Percentiles rank a stretch among this genome's conserved stretches.
Conservation (phyloP, 2,113 vertebrate genomes). For the Cyrtonyx montezumae region DNA sequence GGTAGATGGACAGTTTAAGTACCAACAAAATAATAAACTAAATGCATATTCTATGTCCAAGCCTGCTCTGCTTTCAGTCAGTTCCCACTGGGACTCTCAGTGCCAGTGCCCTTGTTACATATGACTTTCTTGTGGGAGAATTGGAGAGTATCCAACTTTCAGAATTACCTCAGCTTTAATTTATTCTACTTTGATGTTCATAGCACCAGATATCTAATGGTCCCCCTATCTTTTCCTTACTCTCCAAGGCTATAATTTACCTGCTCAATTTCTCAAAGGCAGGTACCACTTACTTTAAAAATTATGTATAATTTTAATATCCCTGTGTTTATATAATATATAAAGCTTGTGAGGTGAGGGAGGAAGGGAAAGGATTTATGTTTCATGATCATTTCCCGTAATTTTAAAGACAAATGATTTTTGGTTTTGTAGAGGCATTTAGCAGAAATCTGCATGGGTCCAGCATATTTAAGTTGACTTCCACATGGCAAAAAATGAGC, state of each 20-base stretch:
- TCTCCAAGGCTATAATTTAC: conserved; percentile 57
- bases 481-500: background rate
- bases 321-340: background rate
- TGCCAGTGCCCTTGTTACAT: conserved; percentile 55
- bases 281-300: conserved; percentile 15
- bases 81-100: conserved; percentile 14
- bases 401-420: conserved; percentile 27
- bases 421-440: background rate
- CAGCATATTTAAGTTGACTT: conserved; percentile 6
- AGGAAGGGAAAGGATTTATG: background rate
- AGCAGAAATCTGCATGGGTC: background rate
- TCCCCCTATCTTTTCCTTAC: background rate
- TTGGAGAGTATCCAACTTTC: conserved; percentile 43
- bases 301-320: background rate
- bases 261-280: conserved; percentile 56
- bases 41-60: conserved; percentile 17
- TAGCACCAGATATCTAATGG: conserved; percentile 6
- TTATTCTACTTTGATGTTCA: conserved; percentile 57
- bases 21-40: conserved; percentile 41
- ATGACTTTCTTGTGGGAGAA: background rate
- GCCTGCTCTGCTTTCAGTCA: conserved; percentile 20
- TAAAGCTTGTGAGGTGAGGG: background rate
- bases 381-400: background rate
- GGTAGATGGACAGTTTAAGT: conserved; percentile 13
- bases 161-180: conserved; percentile 66